phyloP scores from a whole-genome alignment of 2,113 vertebrate species.

The Hemiscyllium ocellatum region DNA sequence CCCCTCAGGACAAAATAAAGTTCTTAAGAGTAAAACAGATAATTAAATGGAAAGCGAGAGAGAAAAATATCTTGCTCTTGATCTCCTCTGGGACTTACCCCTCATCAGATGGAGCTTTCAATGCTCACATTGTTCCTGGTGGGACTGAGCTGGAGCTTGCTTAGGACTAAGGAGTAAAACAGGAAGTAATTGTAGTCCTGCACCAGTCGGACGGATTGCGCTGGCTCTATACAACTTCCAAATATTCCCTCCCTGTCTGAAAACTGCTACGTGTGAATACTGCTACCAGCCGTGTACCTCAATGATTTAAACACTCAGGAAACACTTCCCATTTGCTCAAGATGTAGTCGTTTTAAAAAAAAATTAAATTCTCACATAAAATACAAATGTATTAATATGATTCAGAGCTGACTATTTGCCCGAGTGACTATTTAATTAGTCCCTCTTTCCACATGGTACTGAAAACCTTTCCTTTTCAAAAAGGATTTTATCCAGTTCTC shows the following conservation, averaged over 20 bases:
- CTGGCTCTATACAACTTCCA: slow-evolving; percentile 34
- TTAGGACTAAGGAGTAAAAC: slow-evolving; percentile 14
- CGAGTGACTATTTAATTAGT: neutral
- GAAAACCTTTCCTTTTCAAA: neutral
- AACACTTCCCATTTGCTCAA: neutral
- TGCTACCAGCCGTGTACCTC: neutral
- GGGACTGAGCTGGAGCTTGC: slow-evolving; percentile 39
- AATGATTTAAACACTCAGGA: neutral
- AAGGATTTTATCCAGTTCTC: neutral
- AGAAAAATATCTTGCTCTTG: neutral
- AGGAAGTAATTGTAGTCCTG: slow-evolving; percentile 14
- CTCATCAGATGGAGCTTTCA: neutral
- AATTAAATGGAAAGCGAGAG: neutral
- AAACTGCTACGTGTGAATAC: neutral
- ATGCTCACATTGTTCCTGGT: neutral
- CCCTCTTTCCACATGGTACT: neutral
- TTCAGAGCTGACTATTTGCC: neutral
- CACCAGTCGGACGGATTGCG: neutral
- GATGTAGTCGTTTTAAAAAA: neutral
- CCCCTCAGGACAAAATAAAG: neutral
- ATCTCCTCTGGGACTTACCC: slow-evolving; percentile 35
- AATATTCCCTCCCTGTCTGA: slow-evolving; percentile 20
- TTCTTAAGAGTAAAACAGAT: neutral
- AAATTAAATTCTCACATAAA: neutral
- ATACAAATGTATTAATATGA: neutral